Conservation (phyloP, 2,113 vertebrate genomes). For the Megaceryle maxima region DNA sequence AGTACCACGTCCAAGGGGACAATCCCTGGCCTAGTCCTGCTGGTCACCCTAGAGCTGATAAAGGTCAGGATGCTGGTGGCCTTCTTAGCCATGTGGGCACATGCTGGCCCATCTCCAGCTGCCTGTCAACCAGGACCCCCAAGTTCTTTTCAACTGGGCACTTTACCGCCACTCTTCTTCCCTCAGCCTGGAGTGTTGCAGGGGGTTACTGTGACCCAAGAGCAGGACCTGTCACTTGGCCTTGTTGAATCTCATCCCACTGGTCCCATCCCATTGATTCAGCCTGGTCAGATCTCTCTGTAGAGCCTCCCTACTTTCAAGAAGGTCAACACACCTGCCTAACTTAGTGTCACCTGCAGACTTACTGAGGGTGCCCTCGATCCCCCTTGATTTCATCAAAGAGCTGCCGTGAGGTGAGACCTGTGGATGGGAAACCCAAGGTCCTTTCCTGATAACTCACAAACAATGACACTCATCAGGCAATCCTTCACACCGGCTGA, state of each 20-base stretch:
- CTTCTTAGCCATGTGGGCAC: too few species aligned
- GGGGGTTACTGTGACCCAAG: background rate
- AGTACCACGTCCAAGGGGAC: background rate
- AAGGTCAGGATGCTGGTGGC: too few species aligned
- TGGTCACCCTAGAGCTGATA: background rate
- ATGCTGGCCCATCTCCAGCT: too few species aligned
- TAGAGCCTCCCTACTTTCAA: background rate
- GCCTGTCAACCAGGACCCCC: too few species aligned
- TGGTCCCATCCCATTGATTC: background rate
- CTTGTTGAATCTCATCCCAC: background rate
- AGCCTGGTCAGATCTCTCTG: background rate
- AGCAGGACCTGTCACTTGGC: background rate
- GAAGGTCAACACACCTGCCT: background rate
- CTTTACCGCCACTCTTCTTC: too few species aligned
- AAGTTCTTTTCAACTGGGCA: too few species aligned
- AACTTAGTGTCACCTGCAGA: background rate
- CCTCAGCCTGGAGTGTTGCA: background rate
- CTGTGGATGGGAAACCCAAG: background rate
- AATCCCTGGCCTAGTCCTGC: background rate
- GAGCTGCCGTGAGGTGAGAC: background rate
- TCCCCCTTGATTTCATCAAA: background rate
- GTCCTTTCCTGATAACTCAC: background rate
- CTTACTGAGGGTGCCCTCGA: background rate
- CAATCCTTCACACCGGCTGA: background rate
- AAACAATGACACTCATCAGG: accelerated